Conservation (phyloP, 1,140 invertebrate species). For the Tetramorium simillimum region DNA sequence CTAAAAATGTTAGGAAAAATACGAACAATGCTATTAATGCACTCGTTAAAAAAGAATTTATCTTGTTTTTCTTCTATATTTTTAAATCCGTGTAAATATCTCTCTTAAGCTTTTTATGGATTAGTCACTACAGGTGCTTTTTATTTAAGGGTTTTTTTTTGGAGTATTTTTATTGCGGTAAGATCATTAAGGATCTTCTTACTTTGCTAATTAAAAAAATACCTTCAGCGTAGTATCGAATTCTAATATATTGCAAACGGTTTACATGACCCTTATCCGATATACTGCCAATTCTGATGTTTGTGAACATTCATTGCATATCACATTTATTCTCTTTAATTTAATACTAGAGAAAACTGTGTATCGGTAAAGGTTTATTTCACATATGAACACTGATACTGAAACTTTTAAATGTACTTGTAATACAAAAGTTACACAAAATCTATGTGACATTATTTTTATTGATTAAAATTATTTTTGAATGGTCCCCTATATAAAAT, state of each 20-base stretch:
- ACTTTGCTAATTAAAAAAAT: background rate
- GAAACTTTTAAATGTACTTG: background rate
- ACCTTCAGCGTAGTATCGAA: background rate
- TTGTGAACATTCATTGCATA: conserved; percentile 5
- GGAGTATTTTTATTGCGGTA: background rate
- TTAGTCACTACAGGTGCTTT: background rate
- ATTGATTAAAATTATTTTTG: background rate
- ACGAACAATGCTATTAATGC: background rate
- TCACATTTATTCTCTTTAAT: conserved; percentile 13
- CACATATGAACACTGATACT: background rate
- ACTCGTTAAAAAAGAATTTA: background rate
- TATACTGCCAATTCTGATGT: background rate
- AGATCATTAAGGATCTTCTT: background rate
- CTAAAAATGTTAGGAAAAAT: background rate
- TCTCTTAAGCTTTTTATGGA: background rate
- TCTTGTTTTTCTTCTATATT: background rate
- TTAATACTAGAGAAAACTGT: background rate
- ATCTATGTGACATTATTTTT: background rate
- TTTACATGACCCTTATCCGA: background rate
- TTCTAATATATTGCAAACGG: conserved; percentile 5
- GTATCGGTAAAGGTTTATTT: background rate
- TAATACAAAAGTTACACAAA: background rate
- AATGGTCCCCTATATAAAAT: background rate
- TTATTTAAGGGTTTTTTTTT: background rate
- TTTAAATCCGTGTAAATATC: background rate